Conservation (phyloP, 2,113 vertebrate genomes). For the Bucco capensis region DNA sequence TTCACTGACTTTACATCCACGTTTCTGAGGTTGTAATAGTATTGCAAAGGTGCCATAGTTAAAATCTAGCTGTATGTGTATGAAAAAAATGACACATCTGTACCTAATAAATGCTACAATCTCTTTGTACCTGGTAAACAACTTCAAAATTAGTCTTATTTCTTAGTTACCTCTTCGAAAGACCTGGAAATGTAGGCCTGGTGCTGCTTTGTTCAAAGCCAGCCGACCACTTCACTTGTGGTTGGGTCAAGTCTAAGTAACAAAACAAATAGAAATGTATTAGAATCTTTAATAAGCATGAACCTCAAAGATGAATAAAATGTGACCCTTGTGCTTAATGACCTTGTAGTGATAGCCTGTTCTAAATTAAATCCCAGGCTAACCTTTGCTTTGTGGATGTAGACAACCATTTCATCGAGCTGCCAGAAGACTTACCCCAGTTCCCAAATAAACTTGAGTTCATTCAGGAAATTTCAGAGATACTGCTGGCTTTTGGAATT, state of each 20-base stretch:
- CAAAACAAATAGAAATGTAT: neutral
- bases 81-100: neutral
- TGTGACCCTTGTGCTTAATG: neutral
- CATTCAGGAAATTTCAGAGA: conserved; percentile 96
- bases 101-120: neutral
- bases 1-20: neutral
- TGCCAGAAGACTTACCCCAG: conserved; percentile 96
- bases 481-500: conserved; percentile 89
- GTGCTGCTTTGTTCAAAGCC: neutral
- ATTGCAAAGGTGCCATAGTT: neutral
- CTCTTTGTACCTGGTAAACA: neutral
- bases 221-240: neutral
- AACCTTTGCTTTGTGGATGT: conserved; percentile 98
- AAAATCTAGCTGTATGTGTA: neutral
- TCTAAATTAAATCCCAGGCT: conserved; percentile 78
- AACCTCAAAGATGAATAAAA: neutral
- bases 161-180: neutral
- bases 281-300: neutral
- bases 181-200: neutral
- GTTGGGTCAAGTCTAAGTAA: neutral
- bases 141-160: neutral
- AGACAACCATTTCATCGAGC: conserved; percentile 96
- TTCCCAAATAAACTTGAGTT: conserved; percentile 99
- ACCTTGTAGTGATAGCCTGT: neutral
- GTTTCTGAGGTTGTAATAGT: neutral